Base-by-base conservation (phyloP, 2,888 invertebrate genomes). In the Sarcophaga variegata region DNA sequence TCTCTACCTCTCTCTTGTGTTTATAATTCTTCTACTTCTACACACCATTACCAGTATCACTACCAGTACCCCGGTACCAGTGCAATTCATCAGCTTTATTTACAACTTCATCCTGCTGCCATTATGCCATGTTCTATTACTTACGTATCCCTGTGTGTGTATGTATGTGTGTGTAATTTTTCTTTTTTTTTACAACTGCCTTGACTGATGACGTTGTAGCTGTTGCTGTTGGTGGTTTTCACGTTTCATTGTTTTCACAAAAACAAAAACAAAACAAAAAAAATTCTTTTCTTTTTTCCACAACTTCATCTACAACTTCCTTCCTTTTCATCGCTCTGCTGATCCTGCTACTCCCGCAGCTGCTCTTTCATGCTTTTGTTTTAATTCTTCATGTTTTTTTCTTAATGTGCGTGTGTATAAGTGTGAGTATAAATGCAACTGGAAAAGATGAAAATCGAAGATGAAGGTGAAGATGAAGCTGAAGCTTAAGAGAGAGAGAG, bases 151-250 rank as follows among this genome's bases (percentile, higher is more conserved):
- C 8, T 45, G 5, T 22, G 17, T 59, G 66, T 22, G 22, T 22
- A 22, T 22, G 22, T 22, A 22, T 22, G 22, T 45, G 20, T 22
- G 22, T 54, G 10, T 69, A 37, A 37, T 60, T 54, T 25, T 70
- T 10, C 11, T 71, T 14, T 66, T 54, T 22, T 25, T 59, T 37
- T 14, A 54, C 14, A 54, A 54, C 54, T 74, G 67, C 20, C 71
- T 70, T 60, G 69, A 64, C 67, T 37, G 45, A 10, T 62, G 66
- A 49, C 25, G 77, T 27, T 78, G 67, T 10, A 54, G 83, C 69
- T 83, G 72, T 79, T 85, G 80, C 71, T 85, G 83, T 75, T 86
- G 81, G 62, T 85, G 75, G 72, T 74, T 67, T 85, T 86, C 66
- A 63, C 80, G 74, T 80, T 78, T 75, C 79, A 84, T 84, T 84